These are phyloP conservation scores for Crocuta crocuta DNA, from an alignment of 2,113 vertebrate species.

Conservation along the genomic window DNA sequence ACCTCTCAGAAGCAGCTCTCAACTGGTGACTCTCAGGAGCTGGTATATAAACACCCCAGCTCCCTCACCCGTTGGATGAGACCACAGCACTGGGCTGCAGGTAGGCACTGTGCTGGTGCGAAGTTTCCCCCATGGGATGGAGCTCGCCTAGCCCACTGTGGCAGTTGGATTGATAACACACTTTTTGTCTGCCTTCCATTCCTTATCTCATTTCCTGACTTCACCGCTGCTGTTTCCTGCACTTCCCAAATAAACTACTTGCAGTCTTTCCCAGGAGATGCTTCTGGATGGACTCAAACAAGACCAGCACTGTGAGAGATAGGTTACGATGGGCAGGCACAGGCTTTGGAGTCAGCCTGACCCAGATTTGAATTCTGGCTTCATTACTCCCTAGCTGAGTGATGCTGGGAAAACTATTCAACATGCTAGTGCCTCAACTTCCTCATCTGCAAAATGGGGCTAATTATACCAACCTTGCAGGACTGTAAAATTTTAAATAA, in stretches of 20 bases:
- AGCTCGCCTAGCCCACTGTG: accelerated
- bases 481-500: neutral
- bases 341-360: neutral
- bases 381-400: neutral
- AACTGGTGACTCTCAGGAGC: neutral
- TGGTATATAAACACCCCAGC: neutral
- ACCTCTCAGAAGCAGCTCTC: neutral
- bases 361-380: neutral
- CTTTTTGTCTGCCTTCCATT: neutral
- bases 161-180: neutral
- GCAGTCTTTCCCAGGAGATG: neutral
- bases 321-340: neutral
- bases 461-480: neutral
- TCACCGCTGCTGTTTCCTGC: neutral
- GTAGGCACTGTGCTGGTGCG: neutral
- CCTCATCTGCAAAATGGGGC: neutral
- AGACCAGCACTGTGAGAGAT: neutral
- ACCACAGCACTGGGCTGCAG: neutral
- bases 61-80: neutral
- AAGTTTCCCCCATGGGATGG: neutral
- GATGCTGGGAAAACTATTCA: neutral
- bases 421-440: neutral
- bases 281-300: neutral
- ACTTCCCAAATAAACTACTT: neutral
- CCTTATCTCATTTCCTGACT: neutral